Base-by-base conservation (phyloP, 2,888 invertebrate genomes). In the Cryptus viduatorius region DNA sequence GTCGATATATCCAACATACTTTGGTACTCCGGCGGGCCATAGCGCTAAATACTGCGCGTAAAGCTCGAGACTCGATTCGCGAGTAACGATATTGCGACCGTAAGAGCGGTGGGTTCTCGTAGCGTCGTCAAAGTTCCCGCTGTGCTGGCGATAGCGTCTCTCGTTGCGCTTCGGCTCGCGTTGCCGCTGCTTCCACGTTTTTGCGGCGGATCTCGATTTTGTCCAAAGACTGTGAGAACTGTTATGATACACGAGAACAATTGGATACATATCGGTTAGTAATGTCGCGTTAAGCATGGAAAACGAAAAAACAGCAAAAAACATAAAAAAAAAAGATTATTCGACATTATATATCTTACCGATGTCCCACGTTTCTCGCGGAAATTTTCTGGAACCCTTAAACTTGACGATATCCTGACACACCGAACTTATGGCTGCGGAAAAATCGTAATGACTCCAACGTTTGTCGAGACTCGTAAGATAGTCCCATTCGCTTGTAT, bases 21-120 rank as follows among this genome's bases (percentile, higher is more conserved):
- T 98, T 92, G 96, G 96, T 83, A 98, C 95, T 84, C 96, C 96
- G 3, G 96, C 95, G 0, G 98, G 98, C 98, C 98, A 98, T 16
- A 98, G 94, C 85, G 95, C 95, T 19, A 97, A 95, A 93, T 97
- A 97, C 84, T 98, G 98, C n/a, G 96, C 96, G 82, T 96, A 96
- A 24, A 98, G 95, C 92, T 98, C 98, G 86, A 97, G 94, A 42
- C 96, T 96, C 4, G 96, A 95, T 91, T 98, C 0, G 98, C 96
- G 7, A 98, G 95, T 79, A 98, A 94, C 0, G 98, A 98, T 84
- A 98, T 96, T 86, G 97, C 96, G 0, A 98, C 96, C 46, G 97
- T 96, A 59, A 98, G 95, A n/a, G 97, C 96, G 14, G 96, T 95
- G 0, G 96, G 95, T 88, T 97, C 97, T n/a, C 96, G 94, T 1